Evolutionary conservation across 2,797 vertebrate species (phyloP), one percentile per base, ranked within the genome.

Genomic region (Esox masquinongy): DNA sequence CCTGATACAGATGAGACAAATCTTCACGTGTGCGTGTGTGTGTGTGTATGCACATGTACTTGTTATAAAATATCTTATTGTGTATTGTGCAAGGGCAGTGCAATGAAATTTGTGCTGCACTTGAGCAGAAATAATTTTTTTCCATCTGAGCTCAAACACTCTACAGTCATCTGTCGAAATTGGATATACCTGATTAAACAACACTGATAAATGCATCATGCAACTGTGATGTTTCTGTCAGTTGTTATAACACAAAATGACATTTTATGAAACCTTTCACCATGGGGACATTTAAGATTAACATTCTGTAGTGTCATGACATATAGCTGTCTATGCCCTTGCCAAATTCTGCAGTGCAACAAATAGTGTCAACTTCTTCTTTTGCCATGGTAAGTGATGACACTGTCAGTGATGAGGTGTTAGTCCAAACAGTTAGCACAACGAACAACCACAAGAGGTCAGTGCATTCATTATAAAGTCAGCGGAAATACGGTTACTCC

Each of bases 1-100:
- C 88, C 84, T 86, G 87, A 91, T 86, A 84, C 85, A 88, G 89
- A 92, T 90, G 85, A 81, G 89, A 77, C 88, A 93, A 92, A 90
- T 92, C 90, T 34, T 59, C 24, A 66, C 11, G 74, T 16, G 34
- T n/a, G 24, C 26, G 53, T 59, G 63, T 17, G 34, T 4, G 26
- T 61, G n/a, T 74, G 70, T 68, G 53, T 80, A 74, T 34, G 29
- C 15, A 2, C 53, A 56, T n/a, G n/a, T 22, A 56, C 53, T n/a
- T n/a, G 8, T 56, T n/a, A 56, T 76, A 82, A 77, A 77, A 61
- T 77, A 84, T 85, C 86, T 79, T 34, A 34, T 34, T 29, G 64
- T 67, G 24, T 34, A 29, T 6, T 31, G 31, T 34, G 15, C 15
- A 67, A 67, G 26, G 11, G 63, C 16, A n/a, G 51, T 69, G 39